Conservation (phyloP, 2,797 vertebrate genomes). For the Labeo calbasu region DNA sequence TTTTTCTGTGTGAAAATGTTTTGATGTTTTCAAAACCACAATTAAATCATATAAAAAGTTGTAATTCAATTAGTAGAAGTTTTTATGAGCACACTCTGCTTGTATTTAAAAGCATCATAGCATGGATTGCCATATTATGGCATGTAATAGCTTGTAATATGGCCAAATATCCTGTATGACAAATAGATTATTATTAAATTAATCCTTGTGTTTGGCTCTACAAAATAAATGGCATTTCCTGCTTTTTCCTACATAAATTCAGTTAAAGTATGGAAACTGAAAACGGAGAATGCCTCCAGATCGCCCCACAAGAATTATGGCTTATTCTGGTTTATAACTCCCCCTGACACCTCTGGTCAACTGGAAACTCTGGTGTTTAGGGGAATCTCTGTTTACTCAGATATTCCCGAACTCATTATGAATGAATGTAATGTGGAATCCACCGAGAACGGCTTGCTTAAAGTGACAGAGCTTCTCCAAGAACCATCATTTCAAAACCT, state of each 20-base stretch:
- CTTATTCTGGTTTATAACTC: conserved; percentile 5
- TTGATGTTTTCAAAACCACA: background rate
- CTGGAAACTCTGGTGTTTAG: conserved; percentile 10
- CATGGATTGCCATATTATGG: background rate
- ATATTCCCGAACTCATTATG: conserved; percentile 20
- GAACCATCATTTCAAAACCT: conserved; percentile 48
- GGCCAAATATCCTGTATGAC: conserved; percentile 18
- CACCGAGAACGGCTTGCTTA: conserved; percentile 1
- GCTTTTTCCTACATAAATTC: conserved; percentile 12
- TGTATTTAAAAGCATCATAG: conserved; percentile 22
- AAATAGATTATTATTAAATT: conserved; percentile 28
- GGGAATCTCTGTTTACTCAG: conserved; percentile 27
- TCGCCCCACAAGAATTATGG: background rate
- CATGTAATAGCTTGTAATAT: conserved; percentile 10
- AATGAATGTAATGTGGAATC: conserved; percentile 32
- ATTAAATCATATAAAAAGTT: background rate
- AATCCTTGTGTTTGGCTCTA: conserved; percentile 1
- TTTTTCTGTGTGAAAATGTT: background rate
- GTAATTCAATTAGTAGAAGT: conserved; percentile 10
- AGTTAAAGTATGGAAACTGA: conserved; percentile 21
- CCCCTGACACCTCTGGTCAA: background rate
- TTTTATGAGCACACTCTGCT: conserved; percentile 3
- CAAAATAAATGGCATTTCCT: conserved; percentile 17
- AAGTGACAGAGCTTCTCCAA: conserved; percentile 24
- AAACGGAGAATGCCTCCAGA: conserved; percentile 18